phyloP scores from a whole-genome alignment of 2,888 invertebrate species.

The Patella caerulea region DNA sequence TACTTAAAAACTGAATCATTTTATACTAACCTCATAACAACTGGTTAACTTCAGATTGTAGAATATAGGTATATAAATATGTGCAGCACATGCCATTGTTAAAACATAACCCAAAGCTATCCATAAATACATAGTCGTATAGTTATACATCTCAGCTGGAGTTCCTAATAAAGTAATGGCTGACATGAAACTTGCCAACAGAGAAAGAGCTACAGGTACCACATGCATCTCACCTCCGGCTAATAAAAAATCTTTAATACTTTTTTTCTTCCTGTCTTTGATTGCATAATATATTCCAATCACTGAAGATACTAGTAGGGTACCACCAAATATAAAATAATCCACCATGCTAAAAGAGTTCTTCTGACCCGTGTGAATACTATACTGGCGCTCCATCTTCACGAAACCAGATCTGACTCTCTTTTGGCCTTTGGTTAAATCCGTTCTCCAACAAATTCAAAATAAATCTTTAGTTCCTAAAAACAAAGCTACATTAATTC shows the following conservation, averaged over 20 bases:
- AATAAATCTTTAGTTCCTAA: too few species aligned
- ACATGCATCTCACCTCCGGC: slow-evolving; percentile 64
- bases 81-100: slow-evolving; percentile 43
- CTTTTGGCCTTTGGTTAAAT: too few species aligned
- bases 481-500: too few species aligned
- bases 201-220: slow-evolving; percentile 66
- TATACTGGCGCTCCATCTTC: slow-evolving; percentile 21
- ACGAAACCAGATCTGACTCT: too few species aligned
- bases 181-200: slow-evolving; percentile 60
- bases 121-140: slow-evolving; percentile 44
- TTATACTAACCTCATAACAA: slow-evolving; percentile 39
- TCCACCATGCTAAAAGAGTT: slow-evolving; percentile 32
- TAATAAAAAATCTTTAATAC: slow-evolving; percentile 66
- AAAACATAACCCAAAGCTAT: slow-evolving; percentile 41
- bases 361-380: slow-evolving; percentile 34
- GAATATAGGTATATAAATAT: slow-evolving; percentile 41
- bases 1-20: neutral
- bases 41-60: slow-evolving; percentile 39
- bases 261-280: slow-evolving; percentile 75
- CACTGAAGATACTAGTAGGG: slow-evolving; percentile 37
- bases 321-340: slow-evolving; percentile 41
- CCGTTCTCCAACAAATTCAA: too few species aligned
- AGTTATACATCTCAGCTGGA: slow-evolving; percentile 51
- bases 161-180: slow-evolving; percentile 47
- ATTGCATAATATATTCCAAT: slow-evolving; percentile 72